phyloP scores from a whole-genome alignment of 1,140 invertebrate species.

The Drosophila nigrodunni region DNA sequence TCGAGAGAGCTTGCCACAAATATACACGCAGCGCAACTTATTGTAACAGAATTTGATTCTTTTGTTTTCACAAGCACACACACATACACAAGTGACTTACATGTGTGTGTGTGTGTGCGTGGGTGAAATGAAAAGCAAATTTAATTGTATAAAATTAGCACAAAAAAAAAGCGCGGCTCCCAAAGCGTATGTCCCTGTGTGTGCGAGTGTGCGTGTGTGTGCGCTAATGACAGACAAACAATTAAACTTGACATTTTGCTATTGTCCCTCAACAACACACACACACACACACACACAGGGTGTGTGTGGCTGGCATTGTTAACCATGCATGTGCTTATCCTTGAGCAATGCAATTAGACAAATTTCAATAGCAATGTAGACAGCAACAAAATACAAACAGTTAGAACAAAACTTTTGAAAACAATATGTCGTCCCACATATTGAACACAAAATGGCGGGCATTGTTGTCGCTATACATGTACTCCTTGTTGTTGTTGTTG shows the following conservation, averaged over 20 bases:
- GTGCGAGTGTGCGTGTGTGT: constrained; percentile 25
- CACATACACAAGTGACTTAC: constrained; percentile 1
- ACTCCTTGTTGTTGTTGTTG: constrained; percentile 20
- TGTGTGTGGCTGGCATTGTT: constrained; percentile 46
- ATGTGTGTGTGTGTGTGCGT: not conserved
- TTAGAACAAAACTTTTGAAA: constrained; percentile 29
- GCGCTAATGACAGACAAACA: constrained; percentile 79
- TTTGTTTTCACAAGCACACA: constrained; percentile 59
- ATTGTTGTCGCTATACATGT: not conserved
- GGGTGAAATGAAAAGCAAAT: constrained; percentile 65
- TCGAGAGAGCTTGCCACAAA: constrained; percentile 78
- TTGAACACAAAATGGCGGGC: constrained; percentile 42
- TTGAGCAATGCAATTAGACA: constrained; percentile 73
- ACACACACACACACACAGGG: not conserved
- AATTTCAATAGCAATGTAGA: constrained; percentile 51
- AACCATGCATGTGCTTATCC: constrained; percentile 55
- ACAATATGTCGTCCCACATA: constrained; percentile 36
- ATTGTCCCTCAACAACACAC: constrained; percentile 49
- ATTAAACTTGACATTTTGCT: constrained; percentile 79
- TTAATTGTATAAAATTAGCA: constrained; percentile 77
- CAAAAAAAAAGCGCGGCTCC: constrained; percentile 40
- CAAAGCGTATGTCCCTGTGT: constrained; percentile 12
- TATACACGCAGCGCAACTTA: constrained; percentile 70
- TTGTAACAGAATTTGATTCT: constrained; percentile 80
- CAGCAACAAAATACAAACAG: constrained; percentile 17